These are phyloP conservation scores for Alces alces DNA, from an alignment of 2,113 vertebrate species.

Conservation along the genomic window DNA sequence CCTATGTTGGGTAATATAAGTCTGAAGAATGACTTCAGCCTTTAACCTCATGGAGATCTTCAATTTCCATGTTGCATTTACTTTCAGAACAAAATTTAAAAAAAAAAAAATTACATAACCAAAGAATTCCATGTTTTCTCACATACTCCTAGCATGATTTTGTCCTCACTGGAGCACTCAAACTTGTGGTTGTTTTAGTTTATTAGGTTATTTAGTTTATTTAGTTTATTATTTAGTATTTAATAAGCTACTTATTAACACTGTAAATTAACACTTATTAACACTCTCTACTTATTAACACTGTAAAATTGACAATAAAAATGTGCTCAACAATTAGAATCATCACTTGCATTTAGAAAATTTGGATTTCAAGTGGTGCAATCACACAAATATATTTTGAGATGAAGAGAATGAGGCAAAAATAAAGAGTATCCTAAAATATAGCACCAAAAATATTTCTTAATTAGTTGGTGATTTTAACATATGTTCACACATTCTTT, in stretches of 20 bases:
- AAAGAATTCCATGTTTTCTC: background rate
- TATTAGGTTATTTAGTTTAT: background rate
- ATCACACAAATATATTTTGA: background rate
- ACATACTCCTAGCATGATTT: background rate
- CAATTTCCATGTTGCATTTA: background rate
- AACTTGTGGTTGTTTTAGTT: background rate
- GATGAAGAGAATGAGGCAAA: background rate
- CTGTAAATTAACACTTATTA: background rate
- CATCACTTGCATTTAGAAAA: background rate
- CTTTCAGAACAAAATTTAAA: background rate
- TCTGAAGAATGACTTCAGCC: background rate
- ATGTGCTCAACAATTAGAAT: background rate
- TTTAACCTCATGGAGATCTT: background rate
- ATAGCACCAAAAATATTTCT: background rate
- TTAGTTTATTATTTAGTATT: no score
- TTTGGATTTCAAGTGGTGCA: background rate
- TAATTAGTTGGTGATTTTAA: constrained; percentile 1
- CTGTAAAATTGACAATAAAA: background rate
- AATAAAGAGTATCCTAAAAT: background rate
- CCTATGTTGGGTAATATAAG: background rate
- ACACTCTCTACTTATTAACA: background rate
- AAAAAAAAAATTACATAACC: background rate
- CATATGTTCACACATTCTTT: background rate
- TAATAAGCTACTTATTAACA: no score
- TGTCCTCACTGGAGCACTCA: background rate